Evolutionary conservation across 2,888 invertebrate genomes (phyloP).

Genomic region (Himalopsyche japonica): DNA sequence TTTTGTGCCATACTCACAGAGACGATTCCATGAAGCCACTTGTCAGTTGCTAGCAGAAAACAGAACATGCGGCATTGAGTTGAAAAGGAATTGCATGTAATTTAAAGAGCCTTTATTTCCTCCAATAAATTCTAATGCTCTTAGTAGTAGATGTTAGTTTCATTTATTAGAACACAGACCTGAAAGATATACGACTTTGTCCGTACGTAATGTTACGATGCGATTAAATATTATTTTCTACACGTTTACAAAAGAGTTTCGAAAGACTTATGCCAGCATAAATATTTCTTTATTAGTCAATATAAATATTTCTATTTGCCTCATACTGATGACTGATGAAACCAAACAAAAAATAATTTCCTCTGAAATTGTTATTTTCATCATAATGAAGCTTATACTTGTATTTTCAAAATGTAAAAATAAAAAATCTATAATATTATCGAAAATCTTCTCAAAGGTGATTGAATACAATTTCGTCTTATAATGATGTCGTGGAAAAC

Average conservation of each 20-base stretch:
- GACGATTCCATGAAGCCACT: neutral
- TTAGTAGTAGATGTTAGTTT: conserved; percentile 7
- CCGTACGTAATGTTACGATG: neutral
- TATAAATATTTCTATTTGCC: neutral
- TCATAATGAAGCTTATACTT: neutral
- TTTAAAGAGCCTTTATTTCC: conserved; percentile 39
- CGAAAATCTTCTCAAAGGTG: too few species aligned
- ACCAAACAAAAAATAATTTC: neutral
- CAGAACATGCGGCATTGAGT: neutral
- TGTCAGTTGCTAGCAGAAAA: neutral
- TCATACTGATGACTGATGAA: neutral
- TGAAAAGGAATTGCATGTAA: conserved; percentile 39
- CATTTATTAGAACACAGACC: conserved; percentile 22
- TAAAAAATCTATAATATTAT: too few species aligned
- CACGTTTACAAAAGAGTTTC: neutral
- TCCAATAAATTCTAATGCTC: conserved; percentile 35
- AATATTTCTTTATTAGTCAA: neutral
- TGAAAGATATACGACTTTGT: conserved; percentile 4
- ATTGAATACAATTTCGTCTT: too few species aligned
- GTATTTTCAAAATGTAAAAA: too few species aligned
- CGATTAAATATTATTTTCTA: conserved; percentile 25
- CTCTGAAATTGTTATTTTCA: neutral
- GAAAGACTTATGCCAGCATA: conserved; percentile 4
- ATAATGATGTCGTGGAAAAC: too few species aligned
- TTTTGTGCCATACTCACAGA: neutral